phyloP scores from a whole-genome alignment of 2,888 invertebrate species.

The Macrostomum cliftonense region DNA sequence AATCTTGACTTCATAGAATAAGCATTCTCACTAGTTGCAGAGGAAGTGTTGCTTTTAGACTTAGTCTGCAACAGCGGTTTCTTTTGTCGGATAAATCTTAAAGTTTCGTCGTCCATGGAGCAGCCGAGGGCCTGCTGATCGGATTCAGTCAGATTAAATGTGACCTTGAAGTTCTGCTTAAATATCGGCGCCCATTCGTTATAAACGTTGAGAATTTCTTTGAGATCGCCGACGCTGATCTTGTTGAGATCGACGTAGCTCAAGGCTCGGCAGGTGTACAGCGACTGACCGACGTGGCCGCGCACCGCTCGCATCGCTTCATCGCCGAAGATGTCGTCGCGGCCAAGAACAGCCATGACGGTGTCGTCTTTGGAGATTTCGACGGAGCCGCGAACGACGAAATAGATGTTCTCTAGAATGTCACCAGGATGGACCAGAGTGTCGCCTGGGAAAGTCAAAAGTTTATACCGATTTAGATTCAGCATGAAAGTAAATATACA shows the following conservation, averaged over 20 bases:
- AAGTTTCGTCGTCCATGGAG: constrained; percentile 27
- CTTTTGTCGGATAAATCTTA: constrained; percentile 31
- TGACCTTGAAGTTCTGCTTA: constrained; percentile 25
- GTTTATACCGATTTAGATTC: too few relatives aligned
- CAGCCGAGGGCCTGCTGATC: too few relatives aligned
- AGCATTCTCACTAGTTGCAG: too few relatives aligned
- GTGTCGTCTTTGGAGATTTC: constrained; percentile 34
- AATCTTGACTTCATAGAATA: too few relatives aligned
- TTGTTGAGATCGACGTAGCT: constrained; percentile 36
- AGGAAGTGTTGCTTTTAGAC: too few relatives aligned
- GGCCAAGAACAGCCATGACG: constrained; percentile 35
- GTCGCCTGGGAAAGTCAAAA: constrained; percentile 18
- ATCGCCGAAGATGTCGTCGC: constrained; percentile 35
- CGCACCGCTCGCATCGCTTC: constrained; percentile 20
- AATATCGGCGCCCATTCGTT: constrained; percentile 33
- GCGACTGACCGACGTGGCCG: constrained; percentile 22
- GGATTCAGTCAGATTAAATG: constrained; percentile 29
- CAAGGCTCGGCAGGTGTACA: constrained; percentile 31
- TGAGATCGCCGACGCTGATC: constrained; percentile 27
- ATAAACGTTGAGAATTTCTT: constrained; percentile 29
- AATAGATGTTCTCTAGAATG: constrained; percentile 32
- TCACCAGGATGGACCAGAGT: constrained; percentile 36
- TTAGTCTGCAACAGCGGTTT: constrained; percentile 30
- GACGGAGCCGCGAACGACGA: constrained; percentile 33
- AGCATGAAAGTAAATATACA: too few relatives aligned